Percentiles rank a stretch among this genome's conserved stretches.
Evolutionary conservation across 1,140 invertebrate species (phyloP).

Genomic region (Calliopsis andreniformis): DNA sequence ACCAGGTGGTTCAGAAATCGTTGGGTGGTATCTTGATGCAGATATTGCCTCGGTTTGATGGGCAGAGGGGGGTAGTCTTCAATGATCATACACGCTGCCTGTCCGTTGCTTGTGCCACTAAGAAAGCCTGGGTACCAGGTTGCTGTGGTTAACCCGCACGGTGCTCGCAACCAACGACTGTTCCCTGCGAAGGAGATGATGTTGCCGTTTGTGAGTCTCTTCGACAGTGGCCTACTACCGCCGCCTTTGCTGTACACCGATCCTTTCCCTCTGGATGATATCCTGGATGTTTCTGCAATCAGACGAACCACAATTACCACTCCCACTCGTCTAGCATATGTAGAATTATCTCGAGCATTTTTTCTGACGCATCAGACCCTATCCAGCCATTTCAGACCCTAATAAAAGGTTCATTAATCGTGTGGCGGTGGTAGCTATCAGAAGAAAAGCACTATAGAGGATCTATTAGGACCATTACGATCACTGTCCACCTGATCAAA

Average conservation of each 20-base stretch:
- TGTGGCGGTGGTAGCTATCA: too few relatives aligned
- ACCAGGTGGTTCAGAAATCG: constrained; percentile 77
- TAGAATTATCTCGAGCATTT: too few relatives aligned
- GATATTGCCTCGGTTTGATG: constrained; percentile 78
- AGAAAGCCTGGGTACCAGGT: constrained; percentile 73
- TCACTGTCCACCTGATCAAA: too few relatives aligned
- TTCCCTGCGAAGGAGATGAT: constrained; percentile 73
- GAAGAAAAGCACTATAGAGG: too few relatives aligned
- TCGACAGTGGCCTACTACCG: constrained; percentile 76
- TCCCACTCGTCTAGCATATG: neutral
- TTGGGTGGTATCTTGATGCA: constrained; percentile 79
- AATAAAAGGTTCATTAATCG: too few relatives aligned
- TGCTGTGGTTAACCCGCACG: constrained; percentile 66
- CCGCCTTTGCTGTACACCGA: constrained; percentile 80
- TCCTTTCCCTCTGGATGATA: constrained; percentile 82
- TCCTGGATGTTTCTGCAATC: constrained; percentile 80
- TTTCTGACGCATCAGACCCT: too few relatives aligned
- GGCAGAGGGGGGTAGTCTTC: constrained; percentile 79
- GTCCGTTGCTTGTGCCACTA: constrained; percentile 82
- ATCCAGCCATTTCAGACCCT: too few relatives aligned
- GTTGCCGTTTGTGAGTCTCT: constrained; percentile 74
- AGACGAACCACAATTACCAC: neutral
- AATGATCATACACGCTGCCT: constrained; percentile 84
- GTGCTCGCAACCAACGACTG: constrained; percentile 69
- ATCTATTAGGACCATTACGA: too few relatives aligned